Evolutionary conservation across 2,888 invertebrate species (phyloP).

Genomic region (Mesorhabditis spiculigera): DNA sequence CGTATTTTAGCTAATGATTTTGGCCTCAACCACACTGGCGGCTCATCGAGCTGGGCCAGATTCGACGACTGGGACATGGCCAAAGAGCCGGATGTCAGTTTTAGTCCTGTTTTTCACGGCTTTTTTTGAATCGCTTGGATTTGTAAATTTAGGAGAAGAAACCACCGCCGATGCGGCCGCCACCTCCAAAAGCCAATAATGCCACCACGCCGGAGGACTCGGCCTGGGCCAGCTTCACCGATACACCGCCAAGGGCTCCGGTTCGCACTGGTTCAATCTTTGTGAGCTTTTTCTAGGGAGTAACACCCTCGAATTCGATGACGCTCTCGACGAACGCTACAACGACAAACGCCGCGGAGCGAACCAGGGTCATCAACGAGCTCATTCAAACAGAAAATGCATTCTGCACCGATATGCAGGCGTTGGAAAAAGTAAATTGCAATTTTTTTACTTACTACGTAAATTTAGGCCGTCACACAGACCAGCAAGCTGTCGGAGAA

Average conservation of each 20-base stretch:
- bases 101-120: no score
- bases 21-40: no score
- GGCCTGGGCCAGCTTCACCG: background rate
- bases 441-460: background rate
- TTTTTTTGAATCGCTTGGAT: no score
- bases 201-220: background rate
- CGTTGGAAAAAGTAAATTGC: background rate
- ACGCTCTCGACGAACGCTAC: background rate
- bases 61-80: background rate
- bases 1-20: no score
- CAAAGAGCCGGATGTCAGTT: background rate
- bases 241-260: background rate
- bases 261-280: background rate
- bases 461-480: background rate
- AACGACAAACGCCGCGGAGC: constrained; percentile 1
- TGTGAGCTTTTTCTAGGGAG: background rate
- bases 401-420: background rate
- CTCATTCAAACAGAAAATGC: background rate
- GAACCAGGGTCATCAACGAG: background rate
- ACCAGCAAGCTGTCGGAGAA: background rate
- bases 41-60: background rate
- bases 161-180: constrained; percentile 31
- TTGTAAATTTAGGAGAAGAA: constrained; percentile 11
- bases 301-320: background rate
- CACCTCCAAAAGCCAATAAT: constrained; percentile 26